Evolutionary conservation across 2,888 invertebrate genomes (phyloP).

Genomic region (Drosophila robusta): DNA sequence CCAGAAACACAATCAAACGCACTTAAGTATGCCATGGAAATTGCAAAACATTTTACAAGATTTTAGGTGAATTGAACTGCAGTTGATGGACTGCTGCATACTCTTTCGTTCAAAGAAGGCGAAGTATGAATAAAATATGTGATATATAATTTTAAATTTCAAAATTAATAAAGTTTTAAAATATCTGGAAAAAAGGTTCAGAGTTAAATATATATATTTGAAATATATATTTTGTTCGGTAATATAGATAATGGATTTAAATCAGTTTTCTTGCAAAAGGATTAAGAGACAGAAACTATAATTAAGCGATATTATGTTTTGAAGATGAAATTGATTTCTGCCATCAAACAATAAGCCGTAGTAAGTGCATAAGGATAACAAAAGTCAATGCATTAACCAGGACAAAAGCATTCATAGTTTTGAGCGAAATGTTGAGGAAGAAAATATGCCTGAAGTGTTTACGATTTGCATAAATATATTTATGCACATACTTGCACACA

Average conservation of each 20-base stretch:
- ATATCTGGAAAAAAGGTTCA: too few species aligned
- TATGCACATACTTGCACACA: constrained; percentile 19
- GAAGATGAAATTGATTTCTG: neutral
- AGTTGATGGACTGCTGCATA: constrained; percentile 7
- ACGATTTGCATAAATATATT: constrained; percentile 62
- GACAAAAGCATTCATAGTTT: constrained; percentile 45
- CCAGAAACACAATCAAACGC: constrained; percentile 40
- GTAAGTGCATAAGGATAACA: constrained; percentile 34
- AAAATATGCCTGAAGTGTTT: constrained; percentile 39
- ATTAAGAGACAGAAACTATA: neutral
- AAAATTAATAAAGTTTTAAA: too few species aligned
- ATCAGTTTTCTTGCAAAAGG: too few species aligned
- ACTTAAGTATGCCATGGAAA: constrained; percentile 48
- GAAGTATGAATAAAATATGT: too few species aligned
- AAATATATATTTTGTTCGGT: too few species aligned
- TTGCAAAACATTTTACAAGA: constrained; percentile 5
- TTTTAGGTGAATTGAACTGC: neutral
- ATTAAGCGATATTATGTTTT: neutral
- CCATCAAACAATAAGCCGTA: neutral
- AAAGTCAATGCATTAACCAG: constrained; percentile 65
- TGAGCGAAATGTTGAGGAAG: constrained; percentile 37
- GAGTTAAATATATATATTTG: too few species aligned
- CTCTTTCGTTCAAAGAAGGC: constrained; percentile 9
- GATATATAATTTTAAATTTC: too few species aligned
- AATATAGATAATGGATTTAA: too few species aligned